Conservation (phyloP, 1,140 invertebrate genomes). For the Meloidogyne floridensis region DNA sequence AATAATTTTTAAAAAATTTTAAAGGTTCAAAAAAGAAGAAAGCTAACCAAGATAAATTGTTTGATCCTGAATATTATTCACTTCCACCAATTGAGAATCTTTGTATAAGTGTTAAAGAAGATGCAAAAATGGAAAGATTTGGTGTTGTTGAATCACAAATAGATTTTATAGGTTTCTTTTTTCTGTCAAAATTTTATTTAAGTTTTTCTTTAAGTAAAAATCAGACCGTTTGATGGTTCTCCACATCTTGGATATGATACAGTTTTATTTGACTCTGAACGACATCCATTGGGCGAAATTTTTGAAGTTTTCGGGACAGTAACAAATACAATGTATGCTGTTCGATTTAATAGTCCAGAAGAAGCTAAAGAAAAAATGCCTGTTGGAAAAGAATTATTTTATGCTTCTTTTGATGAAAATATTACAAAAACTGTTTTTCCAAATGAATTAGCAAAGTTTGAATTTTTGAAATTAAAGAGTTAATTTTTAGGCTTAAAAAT, state of each 20-base stretch:
- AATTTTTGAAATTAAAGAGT: background rate
- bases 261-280: conserved; percentile 44
- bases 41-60: conserved; percentile 22
- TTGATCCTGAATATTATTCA: conserved; percentile 44
- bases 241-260: conserved; percentile 50
- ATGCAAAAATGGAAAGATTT: conserved; percentile 39
- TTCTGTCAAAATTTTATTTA: background rate
- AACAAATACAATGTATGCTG: conserved; percentile 41
- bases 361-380: conserved; percentile 34
- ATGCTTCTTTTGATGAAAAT: conserved; percentile 28
- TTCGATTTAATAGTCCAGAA: conserved; percentile 44
- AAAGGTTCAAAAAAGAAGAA: background rate
- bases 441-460: conserved; percentile 44
- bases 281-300: conserved; percentile 44
- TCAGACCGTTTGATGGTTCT: conserved; percentile 35
- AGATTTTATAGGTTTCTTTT: conserved; percentile 48
- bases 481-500: conserved; percentile 28
- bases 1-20: background rate
- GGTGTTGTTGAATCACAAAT: conserved; percentile 45
- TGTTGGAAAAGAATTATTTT: conserved; percentile 41
- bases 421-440: conserved; percentile 46
- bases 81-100: conserved; percentile 43
- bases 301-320: conserved; percentile 52
- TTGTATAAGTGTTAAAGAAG: conserved; percentile 41
- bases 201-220: conserved; percentile 36